phyloP scores from a whole-genome alignment of 1,140 invertebrate genomes.

The Pachyrhynchus sulphureomaculatus region DNA sequence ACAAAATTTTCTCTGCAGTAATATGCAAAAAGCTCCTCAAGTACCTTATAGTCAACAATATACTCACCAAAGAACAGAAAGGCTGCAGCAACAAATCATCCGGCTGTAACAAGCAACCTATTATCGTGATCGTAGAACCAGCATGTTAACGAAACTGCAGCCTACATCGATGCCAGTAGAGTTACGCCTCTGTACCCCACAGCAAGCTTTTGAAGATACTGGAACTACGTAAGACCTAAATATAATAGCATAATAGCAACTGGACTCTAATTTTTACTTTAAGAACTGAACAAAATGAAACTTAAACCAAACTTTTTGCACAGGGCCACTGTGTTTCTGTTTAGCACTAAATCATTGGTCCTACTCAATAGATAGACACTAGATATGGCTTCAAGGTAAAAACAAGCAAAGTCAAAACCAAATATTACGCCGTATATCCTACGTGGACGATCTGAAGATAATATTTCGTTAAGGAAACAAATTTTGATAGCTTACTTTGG shows the following conservation, averaged over 20 bases:
- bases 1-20: too few species aligned
- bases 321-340: background rate
- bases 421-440: background rate
- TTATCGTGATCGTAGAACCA: conserved; percentile 24
- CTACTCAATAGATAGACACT: background rate
- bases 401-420: background rate
- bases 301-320: too few species aligned
- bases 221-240: conserved; percentile 25
- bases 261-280: too few species aligned
- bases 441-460: background rate
- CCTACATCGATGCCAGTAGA: conserved; percentile 34
- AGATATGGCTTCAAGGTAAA: background rate
- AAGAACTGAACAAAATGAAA: too few species aligned
- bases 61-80: conserved; percentile 35
- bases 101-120: conserved; percentile 33
- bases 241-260: background rate
- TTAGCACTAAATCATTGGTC: background rate
- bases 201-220: conserved; percentile 31
- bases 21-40: too few species aligned
- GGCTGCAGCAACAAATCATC: conserved; percentile 9
- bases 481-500: too few species aligned
- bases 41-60: too few species aligned
- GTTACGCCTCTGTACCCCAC: conserved; percentile 24
- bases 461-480: too few species aligned
- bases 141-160: conserved; percentile 1